These are phyloP conservation scores for Operophtera brumata DNA, from an alignment of 2,888 invertebrate species.

Conservation along the genomic window DNA sequence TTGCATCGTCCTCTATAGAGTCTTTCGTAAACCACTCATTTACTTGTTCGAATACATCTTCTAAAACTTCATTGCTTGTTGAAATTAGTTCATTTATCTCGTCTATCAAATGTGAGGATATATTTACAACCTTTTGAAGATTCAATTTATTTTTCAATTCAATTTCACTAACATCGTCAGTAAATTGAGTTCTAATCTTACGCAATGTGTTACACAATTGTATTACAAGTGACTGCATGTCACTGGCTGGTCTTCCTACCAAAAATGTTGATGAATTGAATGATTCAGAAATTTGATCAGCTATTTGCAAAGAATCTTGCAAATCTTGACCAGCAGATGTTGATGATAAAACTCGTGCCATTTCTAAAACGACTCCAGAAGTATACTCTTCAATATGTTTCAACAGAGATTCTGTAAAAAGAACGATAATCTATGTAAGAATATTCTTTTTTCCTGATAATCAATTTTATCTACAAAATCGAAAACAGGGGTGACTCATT, in stretches of 20 bases:
- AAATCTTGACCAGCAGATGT: not conserved
- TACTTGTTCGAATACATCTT: not conserved
- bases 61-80: slow-evolving; percentile 3
- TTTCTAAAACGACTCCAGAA: slow-evolving; percentile 5
- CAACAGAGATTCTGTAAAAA: slow-evolving; percentile 6
- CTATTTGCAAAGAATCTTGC: not conserved
- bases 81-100: slow-evolving; percentile 6
- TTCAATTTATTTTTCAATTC: not conserved
- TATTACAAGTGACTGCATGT: not conserved
- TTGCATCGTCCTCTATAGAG: not conserved
- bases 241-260: no score
- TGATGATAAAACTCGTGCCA: not conserved
- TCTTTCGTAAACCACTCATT: not conserved
- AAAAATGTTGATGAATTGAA: not conserved
- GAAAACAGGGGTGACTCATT: no score
- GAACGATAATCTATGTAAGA: not conserved
- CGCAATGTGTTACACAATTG: not conserved
- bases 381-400: slow-evolving; percentile 7
- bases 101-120: not conserved
- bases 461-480: no score
- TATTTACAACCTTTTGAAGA: not conserved
- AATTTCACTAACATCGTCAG: not conserved
- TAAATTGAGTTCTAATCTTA: not conserved
- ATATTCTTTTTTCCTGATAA: no score
- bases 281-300: slow-evolving; percentile 1